These are phyloP conservation scores for Edolisoma coerulescens DNA, from an alignment of 2,113 vertebrate genomes.

Conservation along the genomic window DNA sequence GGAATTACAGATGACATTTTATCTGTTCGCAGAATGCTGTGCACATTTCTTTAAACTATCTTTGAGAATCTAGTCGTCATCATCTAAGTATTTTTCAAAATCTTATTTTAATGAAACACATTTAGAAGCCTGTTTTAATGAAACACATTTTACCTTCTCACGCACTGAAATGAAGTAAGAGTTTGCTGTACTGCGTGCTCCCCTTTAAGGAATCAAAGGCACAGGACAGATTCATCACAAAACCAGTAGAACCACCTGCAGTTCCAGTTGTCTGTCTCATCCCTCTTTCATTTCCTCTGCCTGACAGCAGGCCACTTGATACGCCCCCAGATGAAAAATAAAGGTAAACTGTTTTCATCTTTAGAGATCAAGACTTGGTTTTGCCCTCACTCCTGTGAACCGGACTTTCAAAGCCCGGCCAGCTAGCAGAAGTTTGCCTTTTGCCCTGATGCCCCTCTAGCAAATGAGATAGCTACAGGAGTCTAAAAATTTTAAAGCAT, in stretches of 20 bases:
- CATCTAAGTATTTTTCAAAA: slow-evolving; percentile 49
- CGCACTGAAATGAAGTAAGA: slow-evolving; percentile 34
- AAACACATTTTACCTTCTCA: slow-evolving; percentile 68
- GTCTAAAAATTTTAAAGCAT: not conserved
- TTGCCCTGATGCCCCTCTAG: not conserved
- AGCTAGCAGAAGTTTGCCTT: not conserved
- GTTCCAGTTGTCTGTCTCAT: slow-evolving; percentile 51
- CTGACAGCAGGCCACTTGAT: slow-evolving; percentile 36
- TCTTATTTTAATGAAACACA: slow-evolving; percentile 77
- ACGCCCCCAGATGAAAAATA: slow-evolving; percentile 29
- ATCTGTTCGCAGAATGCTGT: slow-evolving; percentile 2
- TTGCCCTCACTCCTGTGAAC: not conserved
- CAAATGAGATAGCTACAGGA: not conserved
- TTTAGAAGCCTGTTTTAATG: slow-evolving; percentile 70
- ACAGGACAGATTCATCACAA: not conserved
- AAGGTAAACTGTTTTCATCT: not conserved
- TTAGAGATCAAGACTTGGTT: slow-evolving; percentile 3
- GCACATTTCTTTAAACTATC: not conserved
- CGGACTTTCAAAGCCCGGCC: not conserved
- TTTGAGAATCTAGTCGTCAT: slow-evolving; percentile 19
- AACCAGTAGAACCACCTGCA: slow-evolving; percentile 54
- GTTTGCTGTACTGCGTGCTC: not conserved
- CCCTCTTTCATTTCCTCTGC: slow-evolving; percentile 68
- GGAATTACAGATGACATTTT: slow-evolving; percentile 21
- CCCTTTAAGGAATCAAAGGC: slow-evolving; percentile 19